phyloP scores from a whole-genome alignment of 2,888 invertebrate species.

The Idaea straminata region DNA sequence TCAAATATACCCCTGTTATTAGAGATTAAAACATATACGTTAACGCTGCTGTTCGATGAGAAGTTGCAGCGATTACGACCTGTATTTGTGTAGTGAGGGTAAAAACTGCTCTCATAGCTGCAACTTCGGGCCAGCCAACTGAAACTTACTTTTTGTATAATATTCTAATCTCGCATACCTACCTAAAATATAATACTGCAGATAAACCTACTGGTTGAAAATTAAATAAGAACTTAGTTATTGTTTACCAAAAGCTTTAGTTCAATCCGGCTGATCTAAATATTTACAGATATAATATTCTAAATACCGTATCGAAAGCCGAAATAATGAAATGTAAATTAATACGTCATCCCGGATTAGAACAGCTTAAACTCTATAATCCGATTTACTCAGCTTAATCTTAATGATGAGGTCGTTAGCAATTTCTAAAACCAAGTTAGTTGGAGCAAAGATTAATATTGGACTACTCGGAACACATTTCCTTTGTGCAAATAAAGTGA shows the following conservation, averaged over 20 bases:
- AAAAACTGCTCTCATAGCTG: too few species aligned
- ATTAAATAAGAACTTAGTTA: conserved; percentile 10
- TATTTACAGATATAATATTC: conserved; percentile 22
- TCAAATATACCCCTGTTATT: conserved; percentile 9
- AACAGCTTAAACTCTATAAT: conserved; percentile 49
- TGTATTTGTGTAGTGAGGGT: too few species aligned
- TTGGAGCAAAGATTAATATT: conserved; percentile 5
- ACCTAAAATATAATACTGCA: background rate
- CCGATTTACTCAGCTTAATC: conserved; percentile 42
- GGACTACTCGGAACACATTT: background rate
- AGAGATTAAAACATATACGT: conserved; percentile 7
- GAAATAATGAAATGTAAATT: conserved; percentile 60
- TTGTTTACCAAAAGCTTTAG: conserved; percentile 15
- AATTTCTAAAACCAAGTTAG: conserved; percentile 10
- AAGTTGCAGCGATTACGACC: too few species aligned
- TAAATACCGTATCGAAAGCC: conserved; percentile 19
- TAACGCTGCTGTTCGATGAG: background rate
- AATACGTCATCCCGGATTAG: conserved; percentile 58
- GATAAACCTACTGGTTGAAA: background rate
- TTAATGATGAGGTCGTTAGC: conserved; percentile 41
- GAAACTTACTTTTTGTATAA: too few species aligned
- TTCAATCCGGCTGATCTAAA: conserved; percentile 18
- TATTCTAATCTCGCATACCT: background rate
- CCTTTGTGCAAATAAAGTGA: conserved; percentile 4
- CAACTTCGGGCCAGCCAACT: too few species aligned